These are phyloP conservation scores for Thecophora atra DNA, from an alignment of 2,888 invertebrate genomes.

Conservation along the genomic window DNA sequence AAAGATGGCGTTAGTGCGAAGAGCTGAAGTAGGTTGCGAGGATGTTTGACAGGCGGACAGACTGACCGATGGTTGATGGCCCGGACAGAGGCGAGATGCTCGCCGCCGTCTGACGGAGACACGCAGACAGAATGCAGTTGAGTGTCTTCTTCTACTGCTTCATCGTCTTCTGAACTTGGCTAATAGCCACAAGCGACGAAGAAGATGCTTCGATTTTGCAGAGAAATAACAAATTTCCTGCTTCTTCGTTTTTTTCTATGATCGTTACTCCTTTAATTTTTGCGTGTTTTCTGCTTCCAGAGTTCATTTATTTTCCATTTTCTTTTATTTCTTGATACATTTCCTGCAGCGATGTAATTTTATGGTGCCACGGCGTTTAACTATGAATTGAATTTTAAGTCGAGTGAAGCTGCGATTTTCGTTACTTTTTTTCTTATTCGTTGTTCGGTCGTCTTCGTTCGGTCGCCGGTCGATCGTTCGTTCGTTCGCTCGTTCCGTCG, in stretches of 20 bases:
- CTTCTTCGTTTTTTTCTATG: background rate
- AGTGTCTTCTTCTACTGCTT: no score
- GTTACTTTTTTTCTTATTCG: background rate
- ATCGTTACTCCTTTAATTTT: background rate
- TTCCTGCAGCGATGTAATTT: constrained; percentile 2
- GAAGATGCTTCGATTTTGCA: no score
- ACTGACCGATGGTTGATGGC: no score
- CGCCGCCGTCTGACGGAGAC: no score
- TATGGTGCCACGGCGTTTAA: constrained; percentile 19
- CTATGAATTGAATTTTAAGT: constrained; percentile 1
- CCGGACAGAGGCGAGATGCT: no score
- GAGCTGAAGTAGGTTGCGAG: background rate
- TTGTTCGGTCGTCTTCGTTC: no score
- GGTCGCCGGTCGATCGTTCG: background rate
- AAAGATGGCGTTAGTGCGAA: background rate
- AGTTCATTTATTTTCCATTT: background rate
- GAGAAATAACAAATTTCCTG: no score
- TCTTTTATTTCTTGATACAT: background rate
- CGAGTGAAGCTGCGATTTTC: background rate
- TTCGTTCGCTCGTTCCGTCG: background rate
- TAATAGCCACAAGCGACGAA: no score
- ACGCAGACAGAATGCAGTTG: no score
- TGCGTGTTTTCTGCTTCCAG: background rate
- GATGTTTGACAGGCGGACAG: no score
- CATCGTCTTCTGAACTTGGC: no score